Percentiles rank a stretch among this genome's conserved stretches.
Evolutionary conservation across 2,797 vertebrate genomes (phyloP).

Genomic region (Babyrousa celebensis): DNA sequence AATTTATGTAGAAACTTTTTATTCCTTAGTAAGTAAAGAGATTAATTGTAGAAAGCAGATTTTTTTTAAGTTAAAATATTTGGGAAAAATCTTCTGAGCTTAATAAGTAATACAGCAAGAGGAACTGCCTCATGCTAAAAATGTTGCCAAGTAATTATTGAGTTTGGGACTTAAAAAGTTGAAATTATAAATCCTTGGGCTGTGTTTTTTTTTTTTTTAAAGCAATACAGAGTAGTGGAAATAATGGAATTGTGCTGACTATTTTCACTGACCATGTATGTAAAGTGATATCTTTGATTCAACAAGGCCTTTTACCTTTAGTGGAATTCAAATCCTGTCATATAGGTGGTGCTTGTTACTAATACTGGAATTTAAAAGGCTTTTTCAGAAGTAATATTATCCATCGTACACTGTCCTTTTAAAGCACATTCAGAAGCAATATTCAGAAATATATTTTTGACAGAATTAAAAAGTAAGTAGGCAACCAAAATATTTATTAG

Average conservation of each 20-base stretch:
- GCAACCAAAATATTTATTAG: constrained; percentile 23
- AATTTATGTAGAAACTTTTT: background rate
- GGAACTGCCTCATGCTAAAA: background rate
- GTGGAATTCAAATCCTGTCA: background rate
- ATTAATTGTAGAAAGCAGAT: background rate
- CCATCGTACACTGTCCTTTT: background rate
- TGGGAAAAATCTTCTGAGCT: constrained; percentile 7
- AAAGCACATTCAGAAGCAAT: background rate
- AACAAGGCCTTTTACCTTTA: background rate
- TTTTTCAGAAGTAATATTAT: constrained; percentile 4
- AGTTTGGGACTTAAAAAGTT: background rate
- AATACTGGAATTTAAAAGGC: background rate
- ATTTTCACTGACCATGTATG: background rate
- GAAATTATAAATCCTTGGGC: background rate
- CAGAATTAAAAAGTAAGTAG: constrained; percentile 24
- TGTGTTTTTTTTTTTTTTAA: background rate
- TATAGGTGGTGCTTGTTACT: background rate
- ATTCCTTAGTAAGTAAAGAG: constrained; percentile 41
- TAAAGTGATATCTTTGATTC: background rate
- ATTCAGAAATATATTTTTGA: constrained; percentile 41
- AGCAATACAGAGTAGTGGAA: background rate
- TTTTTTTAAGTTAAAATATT: constrained; percentile 51
- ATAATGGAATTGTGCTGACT: background rate
- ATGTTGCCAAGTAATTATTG: background rate
- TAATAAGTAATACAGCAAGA: background rate